Evolutionary conservation across 1,140 invertebrate genomes (phyloP).

Genomic region (Zaprionus taronus): DNA sequence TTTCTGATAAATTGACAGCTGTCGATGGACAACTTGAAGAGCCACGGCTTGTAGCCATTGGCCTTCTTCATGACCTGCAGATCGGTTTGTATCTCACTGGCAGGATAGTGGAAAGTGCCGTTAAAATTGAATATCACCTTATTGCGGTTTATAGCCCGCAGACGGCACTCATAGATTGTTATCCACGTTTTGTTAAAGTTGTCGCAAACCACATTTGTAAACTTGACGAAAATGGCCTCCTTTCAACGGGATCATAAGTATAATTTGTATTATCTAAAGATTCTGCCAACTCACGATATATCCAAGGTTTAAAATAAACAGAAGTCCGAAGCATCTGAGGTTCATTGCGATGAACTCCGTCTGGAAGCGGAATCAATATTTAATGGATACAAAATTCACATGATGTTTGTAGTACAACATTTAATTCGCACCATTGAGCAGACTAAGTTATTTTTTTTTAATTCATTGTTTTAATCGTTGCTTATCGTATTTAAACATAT

Average conservation of each 20-base stretch:
- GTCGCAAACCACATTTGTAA: conserved; percentile 26
- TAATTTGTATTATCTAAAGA: too few species aligned
- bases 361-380: too few species aligned
- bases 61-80: conserved; percentile 9
- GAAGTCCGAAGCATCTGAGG: too few species aligned
- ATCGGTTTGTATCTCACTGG: neutral
- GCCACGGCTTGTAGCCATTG: conserved; percentile 26
- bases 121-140: conserved; percentile 13
- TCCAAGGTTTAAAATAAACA: too few species aligned
- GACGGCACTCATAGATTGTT: conserved; percentile 2
- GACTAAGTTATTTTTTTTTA: too few species aligned
- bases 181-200: conserved; percentile 6
- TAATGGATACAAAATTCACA: too few species aligned
- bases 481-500: too few species aligned
- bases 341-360: too few species aligned
- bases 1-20: conserved; percentile 10
- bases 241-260: neutral
- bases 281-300: too few species aligned
- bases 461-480: too few species aligned
- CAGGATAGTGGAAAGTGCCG: neutral
- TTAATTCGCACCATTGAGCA: too few species aligned
- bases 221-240: conserved; percentile 8
- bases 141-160: conserved; percentile 14
- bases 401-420: too few species aligned
- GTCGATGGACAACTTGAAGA: conserved; percentile 7